Percentiles rank a stretch among this genome's conserved stretches.
These are phyloP conservation scores for Muscicapa striata DNA, from an alignment of 2,797 vertebrate genomes.

Conservation along the genomic window DNA sequence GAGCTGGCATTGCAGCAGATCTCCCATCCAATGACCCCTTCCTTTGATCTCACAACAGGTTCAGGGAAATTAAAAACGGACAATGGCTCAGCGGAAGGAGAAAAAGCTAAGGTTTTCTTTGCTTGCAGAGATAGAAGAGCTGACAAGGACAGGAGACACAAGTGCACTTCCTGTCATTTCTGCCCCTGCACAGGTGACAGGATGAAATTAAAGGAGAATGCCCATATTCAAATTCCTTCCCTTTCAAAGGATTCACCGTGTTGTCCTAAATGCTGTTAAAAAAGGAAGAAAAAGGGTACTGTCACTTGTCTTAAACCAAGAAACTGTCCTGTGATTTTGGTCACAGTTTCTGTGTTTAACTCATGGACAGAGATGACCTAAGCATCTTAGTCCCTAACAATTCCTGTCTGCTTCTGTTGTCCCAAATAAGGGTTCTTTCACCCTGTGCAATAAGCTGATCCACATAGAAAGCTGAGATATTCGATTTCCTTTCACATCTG, in stretches of 20 bases:
- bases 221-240: neutral
- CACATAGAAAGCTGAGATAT: neutral
- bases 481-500: neutral
- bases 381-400: neutral
- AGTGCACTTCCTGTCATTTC: neutral
- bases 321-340: neutral
- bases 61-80: neutral
- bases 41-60: neutral
- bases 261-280: neutral
- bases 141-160: neutral
- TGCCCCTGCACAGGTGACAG: neutral
- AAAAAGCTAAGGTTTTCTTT: neutral
- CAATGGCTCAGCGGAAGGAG: neutral
- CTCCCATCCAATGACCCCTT: neutral
- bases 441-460: neutral
- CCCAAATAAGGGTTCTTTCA: too few relatives aligned
- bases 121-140: neutral
- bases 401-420: neutral
- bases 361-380: neutral
- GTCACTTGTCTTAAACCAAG: neutral
- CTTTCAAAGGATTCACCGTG: neutral
- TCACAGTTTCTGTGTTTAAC: neutral
- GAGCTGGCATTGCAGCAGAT: neutral
- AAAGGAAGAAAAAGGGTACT: neutral
- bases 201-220: neutral